Evolutionary conservation across 2,888 invertebrate species (phyloP), one percentile per base, ranked within the genome.

Genomic region (Cosmopolites sordidus): DNA sequence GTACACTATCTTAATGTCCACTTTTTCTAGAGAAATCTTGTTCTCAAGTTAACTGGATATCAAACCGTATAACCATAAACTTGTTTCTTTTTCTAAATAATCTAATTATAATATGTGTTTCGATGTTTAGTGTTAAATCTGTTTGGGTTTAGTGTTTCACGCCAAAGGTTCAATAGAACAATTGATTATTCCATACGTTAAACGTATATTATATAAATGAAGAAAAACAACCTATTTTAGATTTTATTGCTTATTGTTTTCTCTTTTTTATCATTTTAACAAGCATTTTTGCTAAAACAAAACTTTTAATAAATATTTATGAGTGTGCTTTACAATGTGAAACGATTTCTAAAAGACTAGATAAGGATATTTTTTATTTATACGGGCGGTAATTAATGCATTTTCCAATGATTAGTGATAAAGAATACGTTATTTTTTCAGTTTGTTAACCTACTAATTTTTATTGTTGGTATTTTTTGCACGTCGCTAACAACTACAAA

Each of bases 371-470:
- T 51, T 48, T 55, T 51, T 50, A 43, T 48, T 33, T 47, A 55
- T 55, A 51, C 55, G 55, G 55, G 55, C 30, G 45, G 33, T 48
- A 48, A 48, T 55, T 51, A 50, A 47, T 51, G 47, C 39, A 54
- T 55, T 51, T 55, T 55, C 47, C 51, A 51, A 55, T 55, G 27
- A 51, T 51, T 55, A 18, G 17, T 16, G 47, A 51, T 43, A 33
- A 41, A 43, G 40, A 51, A 42, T 15, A n/a, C 14, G 47, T 12
- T 15, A 9, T 38, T 48, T 55, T 50, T 55, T 51, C 30, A 43
- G 50, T 50, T 47, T 54, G 38, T 50, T 55, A 48, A 55, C 55
- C 55, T 55, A 55, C 40, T 55, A 55, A 54, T 16, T 9, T 15
- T 16, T 40, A 40, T 40, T 40, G 16, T 40, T 40, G 15, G 15